A percentile compares a stretch with the other conserved stretches of the same genome.
phyloP scores from a whole-genome alignment of 2,113 vertebrate species.

The Grallaria varia region DNA sequence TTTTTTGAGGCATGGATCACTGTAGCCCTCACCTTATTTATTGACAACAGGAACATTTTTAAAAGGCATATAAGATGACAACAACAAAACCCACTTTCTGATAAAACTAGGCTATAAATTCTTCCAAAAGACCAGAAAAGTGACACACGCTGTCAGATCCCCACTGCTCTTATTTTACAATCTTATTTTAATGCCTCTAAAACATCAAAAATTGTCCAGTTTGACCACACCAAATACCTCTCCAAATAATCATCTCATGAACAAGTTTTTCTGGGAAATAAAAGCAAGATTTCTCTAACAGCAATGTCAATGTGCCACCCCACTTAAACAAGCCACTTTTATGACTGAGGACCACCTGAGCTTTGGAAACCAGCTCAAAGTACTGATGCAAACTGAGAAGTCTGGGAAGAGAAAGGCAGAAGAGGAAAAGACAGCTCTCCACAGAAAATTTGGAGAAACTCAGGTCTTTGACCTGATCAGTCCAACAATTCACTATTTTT shows the following conservation, averaged over 20 bases:
- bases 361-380: not conserved
- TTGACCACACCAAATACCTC: not conserved
- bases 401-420: not conserved
- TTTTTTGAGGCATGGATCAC: conserved; percentile 2
- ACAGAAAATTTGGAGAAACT: not conserved
- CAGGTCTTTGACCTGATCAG: not conserved
- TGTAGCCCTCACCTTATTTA: not conserved
- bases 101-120: not conserved
- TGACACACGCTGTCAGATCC: not conserved
- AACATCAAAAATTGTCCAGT: not conserved
- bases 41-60: not conserved
- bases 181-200: not conserved
- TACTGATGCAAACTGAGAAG: not conserved
- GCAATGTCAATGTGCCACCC: not conserved
- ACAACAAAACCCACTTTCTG: not conserved
- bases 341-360: not conserved
- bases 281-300: not conserved
- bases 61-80: not conserved
- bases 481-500: not conserved
- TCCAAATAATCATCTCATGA: not conserved
- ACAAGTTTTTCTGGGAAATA: not conserved
- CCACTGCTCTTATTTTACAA: not conserved
- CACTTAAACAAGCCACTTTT: not conserved
- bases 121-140: not conserved
- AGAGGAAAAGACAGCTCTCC: not conserved